Evolutionary conservation across 2,113 vertebrate species (phyloP), one percentile per base, ranked within the genome.

Genomic region (Pachycephala philippinensis): DNA sequence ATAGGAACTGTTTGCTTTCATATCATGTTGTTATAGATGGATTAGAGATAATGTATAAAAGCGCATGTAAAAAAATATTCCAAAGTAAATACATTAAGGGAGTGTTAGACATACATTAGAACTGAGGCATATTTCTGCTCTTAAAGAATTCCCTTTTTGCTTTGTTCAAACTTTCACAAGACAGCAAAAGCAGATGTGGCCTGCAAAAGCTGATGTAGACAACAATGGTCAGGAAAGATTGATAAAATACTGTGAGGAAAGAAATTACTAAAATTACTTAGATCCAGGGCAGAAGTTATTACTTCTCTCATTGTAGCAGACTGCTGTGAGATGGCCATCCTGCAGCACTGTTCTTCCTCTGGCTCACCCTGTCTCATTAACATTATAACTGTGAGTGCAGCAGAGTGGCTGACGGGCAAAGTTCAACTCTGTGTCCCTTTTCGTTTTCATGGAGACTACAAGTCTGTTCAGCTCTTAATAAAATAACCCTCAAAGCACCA

Each of bases 271-370:
- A 21, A 53, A 57, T 59, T 54, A 30, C 61, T 71, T 69, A 50
- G 18, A 59, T 30, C 27, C 33, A 85, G 49, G 21, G 24, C 4
- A 95, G 57, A 33, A 86, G 35, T 86, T 50, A 71, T 76, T 49
- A 18, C 42, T 90, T 74, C 40, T 82, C 2, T 72, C 31, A 11
- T 65, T 56, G 59, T 30, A 72, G 37, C 37, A 50, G 90, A 24
- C 45, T 69, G 42, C 79, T 86, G 50, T 60, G 95, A 63, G 72
- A 50, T 61, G 71, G 37, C 69, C 6, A 6, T 92, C 71, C 83
- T 66, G 44, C 71, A 89, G 92, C 75, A 74, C 90, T 94, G 88
- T 57, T 95, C 95, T 92, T 94, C 94, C 83, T 97, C 92, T 1
- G 1, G 57, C 66, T 94, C 88, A 79, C 90, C 90, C 76, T 94